Conservation (phyloP, 2,888 invertebrate genomes). For the Caenorhabditis sinica region DNA sequence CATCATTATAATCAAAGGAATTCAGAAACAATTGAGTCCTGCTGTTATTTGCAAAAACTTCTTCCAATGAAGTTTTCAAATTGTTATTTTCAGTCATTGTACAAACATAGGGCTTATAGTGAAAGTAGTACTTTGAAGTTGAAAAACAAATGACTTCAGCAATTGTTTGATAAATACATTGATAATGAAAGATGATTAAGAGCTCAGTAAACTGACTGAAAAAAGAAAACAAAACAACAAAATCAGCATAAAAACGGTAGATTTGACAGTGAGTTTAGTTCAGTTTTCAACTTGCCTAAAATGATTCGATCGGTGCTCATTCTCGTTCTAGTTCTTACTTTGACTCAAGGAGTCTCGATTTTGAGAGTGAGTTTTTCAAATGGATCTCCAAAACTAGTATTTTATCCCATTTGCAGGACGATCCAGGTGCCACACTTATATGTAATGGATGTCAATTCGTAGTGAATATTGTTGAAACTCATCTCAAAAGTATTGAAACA, state of each 20-base stretch:
- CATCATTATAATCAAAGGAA: not conserved
- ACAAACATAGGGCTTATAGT: conserved; percentile 37
- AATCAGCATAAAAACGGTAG: conserved; percentile 1
- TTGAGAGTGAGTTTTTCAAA: not conserved
- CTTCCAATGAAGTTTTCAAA: conserved; percentile 9
- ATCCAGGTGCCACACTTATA: not conserved
- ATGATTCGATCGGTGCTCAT: not conserved
- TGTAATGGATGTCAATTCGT: conserved; percentile 49
- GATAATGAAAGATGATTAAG: conserved; percentile 31
- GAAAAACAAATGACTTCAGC: conserved; percentile 11
- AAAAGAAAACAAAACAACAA: conserved; percentile 12
- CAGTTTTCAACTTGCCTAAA: not conserved
- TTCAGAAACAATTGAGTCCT: conserved; percentile 19
- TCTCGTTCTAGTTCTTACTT: not conserved
- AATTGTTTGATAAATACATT: not conserved
- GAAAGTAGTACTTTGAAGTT: conserved; percentile 28
- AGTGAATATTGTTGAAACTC: conserved; percentile 15
- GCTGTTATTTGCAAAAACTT: not conserved
- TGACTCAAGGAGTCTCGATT: conserved; percentile 14
- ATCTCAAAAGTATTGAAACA: conserved; percentile 40
- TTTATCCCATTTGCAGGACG: not conserved
- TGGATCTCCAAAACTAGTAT: not conserved
- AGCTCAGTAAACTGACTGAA: conserved; percentile 2
- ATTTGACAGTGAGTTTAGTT: not conserved
- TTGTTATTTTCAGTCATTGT: not conserved